phyloP scores from a whole-genome alignment of 2,797 vertebrate genomes.

The Phoebastria nigripes region DNA sequence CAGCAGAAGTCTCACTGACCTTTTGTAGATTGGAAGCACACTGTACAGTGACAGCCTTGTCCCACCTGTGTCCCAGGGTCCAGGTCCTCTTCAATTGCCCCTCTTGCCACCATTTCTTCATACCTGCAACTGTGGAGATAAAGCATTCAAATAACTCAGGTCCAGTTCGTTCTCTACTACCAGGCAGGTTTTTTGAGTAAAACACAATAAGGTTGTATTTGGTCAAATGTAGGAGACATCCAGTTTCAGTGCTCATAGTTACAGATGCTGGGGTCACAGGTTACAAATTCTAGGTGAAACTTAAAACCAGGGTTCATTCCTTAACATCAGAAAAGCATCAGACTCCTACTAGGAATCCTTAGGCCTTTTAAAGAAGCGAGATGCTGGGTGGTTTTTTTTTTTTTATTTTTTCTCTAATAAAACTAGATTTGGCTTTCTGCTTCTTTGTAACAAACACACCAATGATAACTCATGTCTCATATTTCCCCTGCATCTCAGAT shows the following conservation, averaged over 20 bases:
- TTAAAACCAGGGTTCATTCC: not conserved
- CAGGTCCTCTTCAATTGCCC: not conserved
- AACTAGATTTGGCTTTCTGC: not conserved
- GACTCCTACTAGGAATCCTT: not conserved
- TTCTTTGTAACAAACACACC: not conserved
- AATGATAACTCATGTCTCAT: not conserved
- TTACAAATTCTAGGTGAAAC: not conserved
- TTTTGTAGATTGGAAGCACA: not conserved
- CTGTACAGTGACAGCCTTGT: not conserved
- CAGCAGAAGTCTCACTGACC: not conserved
- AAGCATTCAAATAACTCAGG: not conserved
- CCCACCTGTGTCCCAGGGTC: not conserved
- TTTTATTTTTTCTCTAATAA: not conserved
- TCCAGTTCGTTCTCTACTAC: not conserved
- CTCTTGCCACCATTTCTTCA: not conserved
- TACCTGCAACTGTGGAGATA: not conserved
- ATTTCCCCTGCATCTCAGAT: not conserved
- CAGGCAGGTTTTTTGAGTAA: not conserved
- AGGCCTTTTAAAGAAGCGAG: not conserved
- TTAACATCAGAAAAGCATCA: not conserved
- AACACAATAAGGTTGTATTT: not conserved
- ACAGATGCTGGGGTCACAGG: not conserved
- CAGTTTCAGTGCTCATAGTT: not conserved
- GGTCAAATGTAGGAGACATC: not conserved
- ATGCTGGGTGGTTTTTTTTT: not conserved